A percentile compares a stretch with the other conserved stretches of the same genome.
Conservation (phyloP, 2,113 vertebrate species). For the Leptodactylus fuscus region DNA sequence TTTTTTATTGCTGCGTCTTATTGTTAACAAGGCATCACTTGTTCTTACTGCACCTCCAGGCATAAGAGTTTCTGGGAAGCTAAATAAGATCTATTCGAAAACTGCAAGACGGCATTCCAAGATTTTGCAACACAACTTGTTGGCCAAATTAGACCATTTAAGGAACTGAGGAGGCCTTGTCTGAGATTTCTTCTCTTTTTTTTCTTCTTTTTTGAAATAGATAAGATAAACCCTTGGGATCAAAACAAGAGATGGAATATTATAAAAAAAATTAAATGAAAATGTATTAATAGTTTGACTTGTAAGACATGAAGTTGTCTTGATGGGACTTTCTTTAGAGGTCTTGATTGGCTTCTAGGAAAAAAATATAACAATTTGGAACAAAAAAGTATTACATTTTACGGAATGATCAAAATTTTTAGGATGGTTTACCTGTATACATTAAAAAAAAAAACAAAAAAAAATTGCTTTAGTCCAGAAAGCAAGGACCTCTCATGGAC, state of each 20-base stretch:
- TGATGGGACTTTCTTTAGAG: too few relatives aligned
- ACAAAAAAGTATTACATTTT: too few relatives aligned
- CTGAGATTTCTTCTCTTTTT: not conserved
- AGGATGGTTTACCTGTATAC: too few relatives aligned
- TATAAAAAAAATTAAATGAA: not conserved
- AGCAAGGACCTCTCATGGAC: too few relatives aligned
- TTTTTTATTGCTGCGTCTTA: conserved; percentile 72
- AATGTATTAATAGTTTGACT: too few relatives aligned
- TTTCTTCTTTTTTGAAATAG: conserved; percentile 17
- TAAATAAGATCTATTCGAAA: conserved; percentile 90
- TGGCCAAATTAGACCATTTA: conserved; percentile 75
- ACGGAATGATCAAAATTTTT: too few relatives aligned
- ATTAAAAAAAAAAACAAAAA: too few relatives aligned
- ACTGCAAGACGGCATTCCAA: conserved; percentile 86
- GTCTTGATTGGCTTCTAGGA: too few relatives aligned
- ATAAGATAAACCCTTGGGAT: not conserved
- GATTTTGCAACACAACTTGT: conserved; percentile 74
- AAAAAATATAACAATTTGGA: too few relatives aligned
- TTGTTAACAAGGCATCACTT: conserved; percentile 92
- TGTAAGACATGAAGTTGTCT: too few relatives aligned
- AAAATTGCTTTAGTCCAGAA: too few relatives aligned
- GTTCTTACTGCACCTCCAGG: conserved; percentile 86
- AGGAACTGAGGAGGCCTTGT: conserved; percentile 59
- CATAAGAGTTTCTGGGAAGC: conserved; percentile 87
- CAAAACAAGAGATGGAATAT: not conserved